Evolutionary conservation across 2,113 vertebrate genomes (phyloP), one percentile per base, ranked within the genome.

Genomic region (Sander vitreus): DNA sequence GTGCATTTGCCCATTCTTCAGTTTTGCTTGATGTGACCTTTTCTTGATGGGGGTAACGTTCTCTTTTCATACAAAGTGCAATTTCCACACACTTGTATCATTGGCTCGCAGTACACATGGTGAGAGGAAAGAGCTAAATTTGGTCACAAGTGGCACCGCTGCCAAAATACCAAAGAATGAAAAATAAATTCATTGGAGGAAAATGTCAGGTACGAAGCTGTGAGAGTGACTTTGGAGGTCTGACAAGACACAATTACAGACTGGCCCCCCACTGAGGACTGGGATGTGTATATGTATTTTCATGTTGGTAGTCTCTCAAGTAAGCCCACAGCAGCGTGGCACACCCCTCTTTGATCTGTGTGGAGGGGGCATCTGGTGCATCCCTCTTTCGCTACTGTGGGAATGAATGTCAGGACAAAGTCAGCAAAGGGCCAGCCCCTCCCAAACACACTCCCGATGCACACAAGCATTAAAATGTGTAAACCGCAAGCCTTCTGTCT

Each of bases 221-320:
- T 87, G 92, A 88, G 68, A 57, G 90, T 85, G 83, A 91, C 90
- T 93, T 87, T 91, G 86, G 87, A 87, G 88, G 89, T 88, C 90
- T 93, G 90, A 93, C 91, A 90, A 94, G 89, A 92, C 86, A 91
- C 91, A 94, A 93, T 93, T 93, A 93, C 91, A 91, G 85, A 73
- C 63, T 23, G 62, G 67, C 86, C 89, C 85, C 93, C 93, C 60
- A 45, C 88, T 25, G 91, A 75, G 91, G 76, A 81, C 70, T 43
- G 85, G 89, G 91, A 91, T 88, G 85, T 85, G 92, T 27, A 27
- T 27, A 27, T 27, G 79, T 87, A 91, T 93, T 93, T 90, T 92
- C 88, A 91, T 88, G 86, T 85, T 78, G 77, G 87, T 89, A 84
- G 89, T 91, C 89, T 86, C 83, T 83, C 78, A 64, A 73, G 84